phyloP scores from a whole-genome alignment of 2,888 invertebrate species.

The Ligdia adustata region DNA sequence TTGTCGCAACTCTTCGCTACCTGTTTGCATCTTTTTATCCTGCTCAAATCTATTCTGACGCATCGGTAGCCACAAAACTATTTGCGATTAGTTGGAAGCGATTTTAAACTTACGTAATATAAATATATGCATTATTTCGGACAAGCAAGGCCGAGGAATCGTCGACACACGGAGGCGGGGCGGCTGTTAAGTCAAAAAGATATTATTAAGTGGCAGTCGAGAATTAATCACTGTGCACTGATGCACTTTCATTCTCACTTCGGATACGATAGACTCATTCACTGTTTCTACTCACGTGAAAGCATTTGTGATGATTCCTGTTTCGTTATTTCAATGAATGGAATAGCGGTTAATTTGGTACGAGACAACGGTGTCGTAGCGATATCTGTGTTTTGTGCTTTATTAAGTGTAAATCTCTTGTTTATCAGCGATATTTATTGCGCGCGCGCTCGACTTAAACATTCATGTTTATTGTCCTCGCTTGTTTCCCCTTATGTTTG shows the following conservation, averaged over 20 bases:
- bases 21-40: constrained; percentile 39
- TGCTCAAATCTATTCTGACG: constrained; percentile 55
- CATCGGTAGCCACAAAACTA: constrained; percentile 60
- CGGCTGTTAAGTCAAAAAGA: constrained; percentile 63
- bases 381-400: constrained; percentile 57
- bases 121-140: constrained; percentile 65
- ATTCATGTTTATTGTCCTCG: constrained; percentile 68
- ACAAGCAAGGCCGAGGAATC: constrained; percentile 61
- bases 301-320: constrained; percentile 20
- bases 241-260: constrained; percentile 78
- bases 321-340: constrained; percentile 44
- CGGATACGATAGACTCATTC: constrained; percentile 62
- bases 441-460: constrained; percentile 65
- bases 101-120: constrained; percentile 62
- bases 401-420: constrained; percentile 69
- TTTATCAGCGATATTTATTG: constrained; percentile 80
- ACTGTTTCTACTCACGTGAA: constrained; percentile 33
- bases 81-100: constrained; percentile 69
- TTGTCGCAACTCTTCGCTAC: constrained; percentile 17
- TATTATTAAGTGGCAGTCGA: constrained; percentile 68
- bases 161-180: constrained; percentile 63
- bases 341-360: constrained; percentile 51
- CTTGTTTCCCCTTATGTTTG: constrained; percentile 59
- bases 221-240: constrained; percentile 70
- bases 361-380: constrained; percentile 59